Conservation (phyloP, 2,797 vertebrate species). For the Limosa lapponica region DNA sequence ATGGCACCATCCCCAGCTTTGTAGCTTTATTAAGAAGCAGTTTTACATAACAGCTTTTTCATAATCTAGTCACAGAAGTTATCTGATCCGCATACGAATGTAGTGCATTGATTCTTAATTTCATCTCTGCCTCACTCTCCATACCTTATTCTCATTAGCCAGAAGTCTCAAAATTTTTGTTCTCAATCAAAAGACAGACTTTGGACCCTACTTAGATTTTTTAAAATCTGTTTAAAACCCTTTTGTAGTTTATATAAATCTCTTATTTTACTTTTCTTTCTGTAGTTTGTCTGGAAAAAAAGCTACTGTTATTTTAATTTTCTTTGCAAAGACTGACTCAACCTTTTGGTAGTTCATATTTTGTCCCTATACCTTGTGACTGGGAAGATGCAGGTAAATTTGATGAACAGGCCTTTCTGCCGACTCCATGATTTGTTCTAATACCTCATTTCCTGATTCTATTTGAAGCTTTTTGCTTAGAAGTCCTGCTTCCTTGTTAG, state of each 20-base stretch:
- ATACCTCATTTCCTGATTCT: not conserved
- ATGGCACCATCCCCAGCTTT: not conserved
- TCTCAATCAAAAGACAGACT: not conserved
- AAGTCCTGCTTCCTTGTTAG: not conserved
- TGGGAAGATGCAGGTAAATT: not conserved
- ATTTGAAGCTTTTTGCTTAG: not conserved
- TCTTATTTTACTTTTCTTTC: not conserved
- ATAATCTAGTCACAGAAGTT: not conserved
- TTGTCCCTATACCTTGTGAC: not conserved
- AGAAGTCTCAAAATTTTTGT: not conserved
- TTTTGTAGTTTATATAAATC: not conserved
- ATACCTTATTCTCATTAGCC: not conserved
- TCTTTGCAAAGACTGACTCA: not conserved
- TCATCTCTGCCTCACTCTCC: not conserved
- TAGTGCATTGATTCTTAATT: not conserved
- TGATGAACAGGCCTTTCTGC: not conserved
- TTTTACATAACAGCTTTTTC: not conserved
- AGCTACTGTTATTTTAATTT: not conserved
- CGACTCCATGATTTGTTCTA: not conserved
- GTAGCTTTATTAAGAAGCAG: not conserved
- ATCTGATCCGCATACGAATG: not conserved
- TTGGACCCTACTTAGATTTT: not conserved
- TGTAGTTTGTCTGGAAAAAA: not conserved
- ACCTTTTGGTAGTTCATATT: not conserved
- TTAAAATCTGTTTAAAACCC: not conserved